Conservation (phyloP, 1,140 invertebrate species). For the Colletes latitarsis region DNA sequence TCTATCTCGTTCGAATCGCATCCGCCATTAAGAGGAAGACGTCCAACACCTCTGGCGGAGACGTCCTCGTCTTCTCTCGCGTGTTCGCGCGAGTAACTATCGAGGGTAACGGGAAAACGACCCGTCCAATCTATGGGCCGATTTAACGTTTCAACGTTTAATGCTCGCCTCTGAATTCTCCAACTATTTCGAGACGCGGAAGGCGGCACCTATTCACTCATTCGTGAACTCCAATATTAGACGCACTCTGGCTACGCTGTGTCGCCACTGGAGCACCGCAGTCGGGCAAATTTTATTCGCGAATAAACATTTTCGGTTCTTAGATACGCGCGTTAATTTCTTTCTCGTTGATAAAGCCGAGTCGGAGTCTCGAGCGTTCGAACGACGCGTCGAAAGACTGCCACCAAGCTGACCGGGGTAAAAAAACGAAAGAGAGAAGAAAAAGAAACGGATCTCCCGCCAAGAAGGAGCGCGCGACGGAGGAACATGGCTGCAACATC, state of each 20-base stretch:
- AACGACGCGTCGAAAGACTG: too few relatives aligned
- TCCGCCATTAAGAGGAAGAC: conserved; percentile 30
- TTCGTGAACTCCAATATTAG: conserved; percentile 3
- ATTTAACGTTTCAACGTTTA: too few relatives aligned
- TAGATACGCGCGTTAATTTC: too few relatives aligned
- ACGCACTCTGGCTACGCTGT: neutral
- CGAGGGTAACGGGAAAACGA: neutral
- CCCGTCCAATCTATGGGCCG: too few relatives aligned
- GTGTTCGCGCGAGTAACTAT: neutral
- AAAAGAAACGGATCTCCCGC: conserved; percentile 47
- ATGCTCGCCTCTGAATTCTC: too few relatives aligned
- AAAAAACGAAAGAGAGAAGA: neutral
- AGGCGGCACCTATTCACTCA: neutral
- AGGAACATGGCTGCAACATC: conserved; percentile 73
- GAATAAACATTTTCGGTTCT: too few relatives aligned
- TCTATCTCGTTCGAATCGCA: conserved; percentile 26
- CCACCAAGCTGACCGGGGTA: too few relatives aligned
- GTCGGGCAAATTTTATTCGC: too few relatives aligned
- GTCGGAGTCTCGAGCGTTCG: neutral
- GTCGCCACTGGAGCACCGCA: too few relatives aligned
- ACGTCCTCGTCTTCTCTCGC: neutral
- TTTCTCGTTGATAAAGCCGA: neutral
- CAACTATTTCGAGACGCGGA: conserved; percentile 5
- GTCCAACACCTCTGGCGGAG: conserved; percentile 10
- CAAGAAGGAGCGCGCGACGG: conserved; percentile 21